Percentiles rank a stretch among this genome's conserved stretches.
These are phyloP conservation scores for Polylopha cassiicola DNA, from an alignment of 2,888 invertebrate genomes.

Conservation along the genomic window DNA sequence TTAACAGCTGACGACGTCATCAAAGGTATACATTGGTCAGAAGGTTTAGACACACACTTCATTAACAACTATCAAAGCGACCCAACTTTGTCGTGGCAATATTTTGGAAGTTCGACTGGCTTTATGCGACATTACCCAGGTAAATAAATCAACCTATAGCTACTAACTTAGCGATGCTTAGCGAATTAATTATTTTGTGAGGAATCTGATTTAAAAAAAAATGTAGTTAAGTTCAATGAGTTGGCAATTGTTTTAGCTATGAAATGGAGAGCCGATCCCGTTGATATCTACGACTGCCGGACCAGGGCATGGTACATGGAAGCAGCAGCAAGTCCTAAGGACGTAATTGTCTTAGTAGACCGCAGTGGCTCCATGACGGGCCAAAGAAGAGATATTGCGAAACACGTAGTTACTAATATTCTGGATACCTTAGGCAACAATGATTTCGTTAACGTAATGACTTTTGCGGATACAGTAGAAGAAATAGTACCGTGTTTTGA, in stretches of 20 bases:
- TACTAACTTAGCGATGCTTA: not conserved
- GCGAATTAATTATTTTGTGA: slow-evolving; percentile 17
- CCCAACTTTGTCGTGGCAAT: slow-evolving; percentile 96
- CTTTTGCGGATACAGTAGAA: slow-evolving; percentile 89
- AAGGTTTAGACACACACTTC: slow-evolving; percentile 93
- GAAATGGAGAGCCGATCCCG: slow-evolving; percentile 87
- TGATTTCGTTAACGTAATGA: slow-evolving; percentile 97
- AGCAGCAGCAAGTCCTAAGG: slow-evolving; percentile 98
- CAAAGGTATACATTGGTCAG: slow-evolving; percentile 97
- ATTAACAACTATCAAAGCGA: slow-evolving; percentile 90
- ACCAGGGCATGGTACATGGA: slow-evolving; percentile 98
- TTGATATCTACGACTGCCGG: slow-evolving; percentile 97
- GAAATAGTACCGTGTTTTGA: slow-evolving; percentile 93
- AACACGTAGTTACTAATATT: slow-evolving; percentile 90
- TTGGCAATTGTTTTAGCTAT: slow-evolving; percentile 76
- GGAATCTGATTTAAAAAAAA: too few relatives aligned
- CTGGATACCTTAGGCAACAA: slow-evolving; percentile 97
- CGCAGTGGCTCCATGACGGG: slow-evolving; percentile 96
- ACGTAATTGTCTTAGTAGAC: slow-evolving; percentile 90
- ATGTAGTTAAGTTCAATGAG: too few relatives aligned
- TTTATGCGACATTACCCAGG: slow-evolving; percentile 98
- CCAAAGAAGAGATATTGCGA: slow-evolving; percentile 91
- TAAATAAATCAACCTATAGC: slow-evolving; percentile 44
- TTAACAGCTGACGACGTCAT: slow-evolving; percentile 86
- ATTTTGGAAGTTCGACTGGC: slow-evolving; percentile 97